Evolutionary conservation across 2,113 vertebrate genomes (phyloP).

Genomic region (Pholis gunnellus): DNA sequence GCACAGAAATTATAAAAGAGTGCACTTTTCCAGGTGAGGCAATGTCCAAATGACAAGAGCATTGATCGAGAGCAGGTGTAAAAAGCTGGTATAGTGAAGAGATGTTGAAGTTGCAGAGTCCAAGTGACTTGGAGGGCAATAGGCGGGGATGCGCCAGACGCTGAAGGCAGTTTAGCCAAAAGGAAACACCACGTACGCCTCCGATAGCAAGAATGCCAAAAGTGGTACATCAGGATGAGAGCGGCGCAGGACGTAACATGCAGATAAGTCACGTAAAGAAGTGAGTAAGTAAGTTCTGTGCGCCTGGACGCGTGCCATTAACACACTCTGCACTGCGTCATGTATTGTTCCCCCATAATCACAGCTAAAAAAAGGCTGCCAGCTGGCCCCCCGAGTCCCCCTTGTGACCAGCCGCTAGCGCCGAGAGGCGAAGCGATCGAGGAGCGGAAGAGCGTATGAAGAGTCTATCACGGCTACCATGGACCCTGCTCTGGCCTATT

Average conservation of each 20-base stretch:
- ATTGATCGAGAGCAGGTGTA: neutral
- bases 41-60: neutral
- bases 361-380: conserved; percentile 44
- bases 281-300: conserved; percentile 26
- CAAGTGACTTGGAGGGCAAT: conserved; percentile 3
- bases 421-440: conserved; percentile 12
- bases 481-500: conserved; percentile 28
- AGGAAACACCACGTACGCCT: conserved; percentile 43
- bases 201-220: conserved; percentile 32
- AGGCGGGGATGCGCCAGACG: conserved; percentile 35
- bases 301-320: conserved; percentile 48
- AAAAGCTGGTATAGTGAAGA: neutral
- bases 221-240: conserved; percentile 40
- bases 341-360: conserved; percentile 48
- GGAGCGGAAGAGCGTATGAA: conserved; percentile 3
- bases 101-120: neutral
- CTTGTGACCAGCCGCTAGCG: conserved; percentile 28
- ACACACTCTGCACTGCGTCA: conserved; percentile 38
- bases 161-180: conserved; percentile 42
- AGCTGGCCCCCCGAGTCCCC: conserved; percentile 47
- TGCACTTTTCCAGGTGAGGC: neutral
- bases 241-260: conserved; percentile 10
- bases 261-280: conserved; percentile 33
- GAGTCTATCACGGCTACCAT: conserved; percentile 37
- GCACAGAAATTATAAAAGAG: neutral